Evolutionary conservation across 2,113 vertebrate genomes (phyloP).

Genomic region (Hepsetus odoe): DNA sequence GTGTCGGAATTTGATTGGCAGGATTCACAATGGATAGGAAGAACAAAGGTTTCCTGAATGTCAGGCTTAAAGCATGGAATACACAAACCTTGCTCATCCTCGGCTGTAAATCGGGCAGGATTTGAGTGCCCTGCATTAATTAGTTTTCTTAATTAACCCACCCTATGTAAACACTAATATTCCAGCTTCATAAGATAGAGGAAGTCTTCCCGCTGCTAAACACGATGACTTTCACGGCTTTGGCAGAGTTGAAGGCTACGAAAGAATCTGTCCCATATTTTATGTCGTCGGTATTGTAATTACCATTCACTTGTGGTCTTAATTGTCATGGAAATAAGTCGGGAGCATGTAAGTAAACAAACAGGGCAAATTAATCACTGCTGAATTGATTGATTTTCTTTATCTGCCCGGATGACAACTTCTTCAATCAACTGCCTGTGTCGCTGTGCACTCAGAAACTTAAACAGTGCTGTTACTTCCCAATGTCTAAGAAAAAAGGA

Average conservation of each 20-base stretch:
- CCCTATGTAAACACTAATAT: constrained; percentile 50
- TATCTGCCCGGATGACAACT: constrained; percentile 47
- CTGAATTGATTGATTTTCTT: constrained; percentile 40
- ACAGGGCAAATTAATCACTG: constrained; percentile 43
- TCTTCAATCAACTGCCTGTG: constrained; percentile 51
- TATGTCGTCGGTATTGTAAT: constrained; percentile 15
- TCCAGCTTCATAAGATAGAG: constrained; percentile 38
- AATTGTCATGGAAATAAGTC: constrained; percentile 46
- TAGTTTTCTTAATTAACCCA: constrained; percentile 57
- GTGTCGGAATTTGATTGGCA: constrained; percentile 61
- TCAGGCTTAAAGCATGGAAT: constrained; percentile 50
- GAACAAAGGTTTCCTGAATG: constrained; percentile 60
- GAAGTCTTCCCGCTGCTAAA: constrained; percentile 5
- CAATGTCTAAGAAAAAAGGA: constrained; percentile 44
- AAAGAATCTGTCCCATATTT: constrained; percentile 3
- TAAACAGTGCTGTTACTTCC: constrained; percentile 62
- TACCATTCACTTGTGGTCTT: constrained; percentile 1
- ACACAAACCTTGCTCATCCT: constrained; percentile 37
- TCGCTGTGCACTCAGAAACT: constrained; percentile 20
- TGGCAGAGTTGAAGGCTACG: not conserved
- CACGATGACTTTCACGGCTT: constrained; percentile 24
- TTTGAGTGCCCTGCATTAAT: constrained; percentile 45
- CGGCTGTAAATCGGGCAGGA: constrained; percentile 12
- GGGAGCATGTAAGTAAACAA: constrained; percentile 34
- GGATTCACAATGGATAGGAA: constrained; percentile 60